These are phyloP conservation scores for Gopherus evgoodei DNA, from an alignment of 2,113 vertebrate genomes.

Conservation along the genomic window DNA sequence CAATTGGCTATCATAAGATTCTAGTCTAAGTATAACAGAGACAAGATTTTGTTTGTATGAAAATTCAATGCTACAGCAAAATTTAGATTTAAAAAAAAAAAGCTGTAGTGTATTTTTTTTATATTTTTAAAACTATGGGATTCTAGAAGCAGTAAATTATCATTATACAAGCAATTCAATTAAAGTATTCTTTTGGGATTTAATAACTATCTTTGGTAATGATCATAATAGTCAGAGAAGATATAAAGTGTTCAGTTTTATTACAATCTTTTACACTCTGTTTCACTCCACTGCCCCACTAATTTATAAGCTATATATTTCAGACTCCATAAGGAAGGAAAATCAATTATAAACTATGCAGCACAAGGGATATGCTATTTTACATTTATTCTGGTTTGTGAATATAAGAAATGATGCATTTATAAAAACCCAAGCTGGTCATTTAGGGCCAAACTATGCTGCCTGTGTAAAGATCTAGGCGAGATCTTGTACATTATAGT, in stretches of 20 bases:
- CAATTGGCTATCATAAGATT: neutral
- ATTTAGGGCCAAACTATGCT: conserved; percentile 21
- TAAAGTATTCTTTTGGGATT: conserved; percentile 64
- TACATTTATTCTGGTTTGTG: conserved; percentile 38
- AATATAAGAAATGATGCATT: neutral
- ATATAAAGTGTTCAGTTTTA: conserved; percentile 48
- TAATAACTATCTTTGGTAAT: conserved; percentile 67
- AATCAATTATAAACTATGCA: conserved; percentile 47
- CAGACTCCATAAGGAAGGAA: conserved; percentile 23
- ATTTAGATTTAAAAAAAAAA: neutral
- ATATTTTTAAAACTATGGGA: neutral
- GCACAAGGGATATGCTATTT: conserved; percentile 31
- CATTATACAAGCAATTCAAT: conserved; percentile 58
- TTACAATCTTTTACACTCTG: conserved; percentile 57
- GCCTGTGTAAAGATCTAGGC: neutral
- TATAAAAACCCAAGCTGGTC: conserved; percentile 7
- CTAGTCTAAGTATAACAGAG: neutral
- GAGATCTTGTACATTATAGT: neutral
- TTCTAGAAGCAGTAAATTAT: conserved; percentile 24
- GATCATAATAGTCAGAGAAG: conserved; percentile 45
- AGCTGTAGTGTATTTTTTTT: accelerated
- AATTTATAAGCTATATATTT: conserved; percentile 60
- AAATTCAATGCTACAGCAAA: neutral
- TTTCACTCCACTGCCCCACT: conserved; percentile 42
- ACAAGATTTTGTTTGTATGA: neutral